These are phyloP conservation scores for Pyrocoelia pectoralis DNA, from an alignment of 2,888 invertebrate genomes.

Conservation along the genomic window DNA sequence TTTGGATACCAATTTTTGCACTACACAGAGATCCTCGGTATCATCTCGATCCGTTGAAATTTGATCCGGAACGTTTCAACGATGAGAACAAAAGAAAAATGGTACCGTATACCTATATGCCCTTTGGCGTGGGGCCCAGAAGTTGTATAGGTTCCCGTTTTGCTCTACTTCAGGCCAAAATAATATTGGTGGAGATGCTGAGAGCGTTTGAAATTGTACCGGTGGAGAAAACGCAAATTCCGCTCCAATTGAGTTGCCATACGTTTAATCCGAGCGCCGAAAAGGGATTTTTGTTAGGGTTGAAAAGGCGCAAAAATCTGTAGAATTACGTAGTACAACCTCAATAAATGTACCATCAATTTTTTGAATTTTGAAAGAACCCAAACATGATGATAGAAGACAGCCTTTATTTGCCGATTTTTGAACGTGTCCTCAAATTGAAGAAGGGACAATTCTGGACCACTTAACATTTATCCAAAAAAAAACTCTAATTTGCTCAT, in stretches of 20 bases:
- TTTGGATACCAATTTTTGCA: slow-evolving; percentile 62
- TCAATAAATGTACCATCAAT: no score
- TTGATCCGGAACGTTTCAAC: slow-evolving; percentile 64
- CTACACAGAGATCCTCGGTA: slow-evolving; percentile 65
- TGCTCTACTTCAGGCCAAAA: slow-evolving; percentile 57
- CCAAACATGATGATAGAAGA: no score
- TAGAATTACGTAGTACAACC: no score
- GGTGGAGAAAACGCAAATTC: slow-evolving; percentile 37
- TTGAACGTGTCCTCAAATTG: no score
- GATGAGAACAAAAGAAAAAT: slow-evolving; percentile 63
- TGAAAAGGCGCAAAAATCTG: no score
- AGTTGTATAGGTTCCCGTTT: slow-evolving; percentile 55
- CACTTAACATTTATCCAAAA: no score
- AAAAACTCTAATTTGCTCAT: no score
- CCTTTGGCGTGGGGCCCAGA: slow-evolving; percentile 61
- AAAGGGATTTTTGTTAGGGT: slow-evolving; percentile 49
- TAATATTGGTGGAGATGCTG: slow-evolving; percentile 54
- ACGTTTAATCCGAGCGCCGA: slow-evolving; percentile 56
- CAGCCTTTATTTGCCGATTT: no score
- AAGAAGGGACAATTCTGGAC: no score
- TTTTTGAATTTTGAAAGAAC: no score
- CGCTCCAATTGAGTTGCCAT: slow-evolving; percentile 48
- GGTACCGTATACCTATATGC: slow-evolving; percentile 62
- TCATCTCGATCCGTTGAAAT: slow-evolving; percentile 64
- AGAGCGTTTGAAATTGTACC: slow-evolving; percentile 48